Percentiles rank a stretch among this genome's conserved stretches.
Conservation (phyloP, 2,113 vertebrate genomes). For the Etheostoma spectabile region DNA sequence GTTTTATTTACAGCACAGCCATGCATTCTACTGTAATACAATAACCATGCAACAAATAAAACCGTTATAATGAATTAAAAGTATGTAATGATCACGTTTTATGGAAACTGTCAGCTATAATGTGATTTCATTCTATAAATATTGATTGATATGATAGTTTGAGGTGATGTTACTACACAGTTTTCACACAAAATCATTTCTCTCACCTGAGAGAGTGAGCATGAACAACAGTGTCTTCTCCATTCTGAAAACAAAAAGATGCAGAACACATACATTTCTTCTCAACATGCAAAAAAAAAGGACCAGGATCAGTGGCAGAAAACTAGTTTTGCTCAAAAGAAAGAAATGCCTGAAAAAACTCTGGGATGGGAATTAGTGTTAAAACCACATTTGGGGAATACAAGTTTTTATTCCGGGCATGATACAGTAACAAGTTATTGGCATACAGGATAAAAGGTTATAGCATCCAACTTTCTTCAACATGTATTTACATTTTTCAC, state of each 20-base stretch:
- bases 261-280: neutral
- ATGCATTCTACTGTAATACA: neutral
- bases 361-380: no score
- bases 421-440: neutral
- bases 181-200: neutral
- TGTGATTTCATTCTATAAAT: neutral
- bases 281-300: no score
- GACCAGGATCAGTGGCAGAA: neutral
- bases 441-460: neutral
- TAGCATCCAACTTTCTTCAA: neutral
- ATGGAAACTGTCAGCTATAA: neutral
- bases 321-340: neutral
- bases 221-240: neutral
- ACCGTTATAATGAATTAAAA: neutral
- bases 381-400: neutral
- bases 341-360: neutral
- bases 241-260: constrained; percentile 47
- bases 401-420: neutral
- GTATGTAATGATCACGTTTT: neutral
- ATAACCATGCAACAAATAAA: neutral
- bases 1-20: neutral
- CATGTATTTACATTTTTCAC: neutral
- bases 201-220: constrained; percentile 51
- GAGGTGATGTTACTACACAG: neutral
- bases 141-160: neutral